Evolutionary conservation across 1,140 invertebrate species (phyloP).

Genomic region (Megathymus violae): DNA sequence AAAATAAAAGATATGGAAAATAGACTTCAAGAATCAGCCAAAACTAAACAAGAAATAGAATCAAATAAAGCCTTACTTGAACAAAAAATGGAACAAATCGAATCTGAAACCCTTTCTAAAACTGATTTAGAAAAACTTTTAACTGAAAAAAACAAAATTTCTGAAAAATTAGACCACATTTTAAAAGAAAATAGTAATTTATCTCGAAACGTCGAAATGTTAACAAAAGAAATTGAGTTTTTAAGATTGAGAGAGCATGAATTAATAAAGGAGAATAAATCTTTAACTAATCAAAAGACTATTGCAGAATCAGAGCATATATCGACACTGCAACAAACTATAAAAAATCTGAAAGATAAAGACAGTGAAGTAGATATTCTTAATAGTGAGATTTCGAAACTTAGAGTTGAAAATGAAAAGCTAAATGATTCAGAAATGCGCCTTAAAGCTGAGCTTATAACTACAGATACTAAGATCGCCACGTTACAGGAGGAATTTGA

Average conservation of each 20-base stretch:
- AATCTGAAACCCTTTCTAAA: slow-evolving; percentile 35
- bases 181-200: slow-evolving; percentile 53
- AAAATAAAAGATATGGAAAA: slow-evolving; percentile 57
- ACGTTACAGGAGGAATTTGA: slow-evolving; percentile 66
- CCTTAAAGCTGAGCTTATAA: slow-evolving; percentile 60
- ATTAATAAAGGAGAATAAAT: slow-evolving; percentile 46
- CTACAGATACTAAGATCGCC: slow-evolving; percentile 61
- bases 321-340: slow-evolving; percentile 45
- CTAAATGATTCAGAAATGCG: slow-evolving; percentile 50
- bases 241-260: slow-evolving; percentile 47
- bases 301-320: slow-evolving; percentile 41
- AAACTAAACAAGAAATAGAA: slow-evolving; percentile 59
- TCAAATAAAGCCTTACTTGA: slow-evolving; percentile 52
- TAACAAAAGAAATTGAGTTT: slow-evolving; percentile 44
- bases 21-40: slow-evolving; percentile 53
- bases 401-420: slow-evolving; percentile 59
- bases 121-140: slow-evolving; percentile 44
- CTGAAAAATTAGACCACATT: slow-evolving; percentile 39
- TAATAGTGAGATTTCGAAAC: slow-evolving; percentile 40
- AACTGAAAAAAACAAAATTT: slow-evolving; percentile 41
- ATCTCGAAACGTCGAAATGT: slow-evolving; percentile 40
- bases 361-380: slow-evolving; percentile 43
- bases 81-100: slow-evolving; percentile 52
- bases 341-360: slow-evolving; percentile 54
- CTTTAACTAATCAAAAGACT: slow-evolving; percentile 46